A percentile compares a stretch with the other conserved stretches of the same genome.
Conservation (phyloP, 2,113 vertebrate genomes). For the Nerophis ophidion region DNA sequence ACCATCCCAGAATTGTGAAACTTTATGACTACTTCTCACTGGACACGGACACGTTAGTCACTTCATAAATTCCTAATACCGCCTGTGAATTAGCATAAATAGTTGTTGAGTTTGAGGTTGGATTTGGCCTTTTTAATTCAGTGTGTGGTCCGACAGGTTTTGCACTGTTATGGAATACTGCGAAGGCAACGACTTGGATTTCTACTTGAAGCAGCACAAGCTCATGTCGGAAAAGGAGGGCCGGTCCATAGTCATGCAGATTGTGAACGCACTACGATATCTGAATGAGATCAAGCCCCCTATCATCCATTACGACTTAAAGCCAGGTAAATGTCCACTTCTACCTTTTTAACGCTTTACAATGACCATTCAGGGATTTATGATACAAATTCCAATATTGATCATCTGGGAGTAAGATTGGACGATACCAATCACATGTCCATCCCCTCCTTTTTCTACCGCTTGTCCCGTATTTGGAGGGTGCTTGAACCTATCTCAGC, state of each 20-base stretch:
- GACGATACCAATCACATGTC: too few species aligned
- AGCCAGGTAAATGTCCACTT: slow-evolving; percentile 82
- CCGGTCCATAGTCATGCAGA: slow-evolving; percentile 98
- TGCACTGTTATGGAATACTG: slow-evolving; percentile 99
- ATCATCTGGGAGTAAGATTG: too few species aligned
- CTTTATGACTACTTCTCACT: slow-evolving; percentile 99
- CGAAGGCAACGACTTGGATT: slow-evolving; percentile 99
- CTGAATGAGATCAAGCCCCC: slow-evolving; percentile 99
- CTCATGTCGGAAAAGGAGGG: slow-evolving; percentile 99
- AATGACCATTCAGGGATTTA: neutral
- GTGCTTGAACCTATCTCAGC: too few species aligned
- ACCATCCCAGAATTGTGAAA: slow-evolving; percentile 98
- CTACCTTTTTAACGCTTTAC: neutral
- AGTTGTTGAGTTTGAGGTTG: neutral
- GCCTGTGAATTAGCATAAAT: neutral
- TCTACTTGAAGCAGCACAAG: slow-evolving; percentile 99
- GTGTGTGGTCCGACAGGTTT: slow-evolving; percentile 73
- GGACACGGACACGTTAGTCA: slow-evolving; percentile 98
- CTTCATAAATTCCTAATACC: neutral
- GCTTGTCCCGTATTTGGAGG: too few species aligned
- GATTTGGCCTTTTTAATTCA: neutral
- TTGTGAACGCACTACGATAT: slow-evolving; percentile 97
- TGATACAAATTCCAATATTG: too few species aligned
- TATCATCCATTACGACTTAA: slow-evolving; percentile 99
- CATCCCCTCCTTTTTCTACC: too few species aligned